Evolutionary conservation across 2,888 invertebrate genomes (phyloP).

Genomic region (Pasiphila rectangulata): DNA sequence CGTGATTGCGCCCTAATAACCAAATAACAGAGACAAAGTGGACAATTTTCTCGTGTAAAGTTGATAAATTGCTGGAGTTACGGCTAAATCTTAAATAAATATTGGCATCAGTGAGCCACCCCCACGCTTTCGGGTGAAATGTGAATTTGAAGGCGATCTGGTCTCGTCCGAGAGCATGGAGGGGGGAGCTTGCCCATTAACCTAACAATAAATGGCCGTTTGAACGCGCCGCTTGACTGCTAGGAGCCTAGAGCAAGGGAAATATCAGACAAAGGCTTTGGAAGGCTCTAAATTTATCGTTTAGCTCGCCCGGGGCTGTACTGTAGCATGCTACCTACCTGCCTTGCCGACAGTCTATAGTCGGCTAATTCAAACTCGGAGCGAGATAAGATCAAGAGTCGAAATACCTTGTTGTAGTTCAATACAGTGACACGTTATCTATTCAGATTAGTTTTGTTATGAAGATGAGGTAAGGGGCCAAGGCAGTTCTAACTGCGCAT

Average conservation of each 20-base stretch:
- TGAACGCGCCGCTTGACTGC: conserved; percentile 11
- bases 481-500: too few species aligned
- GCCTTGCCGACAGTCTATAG: neutral
- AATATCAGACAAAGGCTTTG: conserved; percentile 17
- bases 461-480: too few species aligned
- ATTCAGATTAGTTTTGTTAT: too few species aligned
- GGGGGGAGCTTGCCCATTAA: conserved; percentile 11
- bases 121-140: conserved; percentile 5
- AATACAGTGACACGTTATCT: too few species aligned
- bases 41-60: conserved; percentile 15
- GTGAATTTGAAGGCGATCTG: conserved; percentile 5
- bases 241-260: conserved; percentile 9
- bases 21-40: conserved; percentile 22
- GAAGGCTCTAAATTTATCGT: conserved; percentile 7
- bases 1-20: neutral
- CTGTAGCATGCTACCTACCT: neutral
- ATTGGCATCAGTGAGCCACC: conserved; percentile 9
- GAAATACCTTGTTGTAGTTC: too few species aligned
- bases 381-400: too few species aligned
- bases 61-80: conserved; percentile 12
- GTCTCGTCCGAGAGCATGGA: neutral
- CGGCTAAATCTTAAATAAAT: conserved; percentile 17
- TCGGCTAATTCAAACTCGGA: neutral
- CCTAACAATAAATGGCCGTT: conserved; percentile 19
- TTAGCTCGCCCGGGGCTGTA: neutral